Base-by-base conservation (phyloP, 2,888 invertebrate species). In the Stictocephala bisonia region DNA sequence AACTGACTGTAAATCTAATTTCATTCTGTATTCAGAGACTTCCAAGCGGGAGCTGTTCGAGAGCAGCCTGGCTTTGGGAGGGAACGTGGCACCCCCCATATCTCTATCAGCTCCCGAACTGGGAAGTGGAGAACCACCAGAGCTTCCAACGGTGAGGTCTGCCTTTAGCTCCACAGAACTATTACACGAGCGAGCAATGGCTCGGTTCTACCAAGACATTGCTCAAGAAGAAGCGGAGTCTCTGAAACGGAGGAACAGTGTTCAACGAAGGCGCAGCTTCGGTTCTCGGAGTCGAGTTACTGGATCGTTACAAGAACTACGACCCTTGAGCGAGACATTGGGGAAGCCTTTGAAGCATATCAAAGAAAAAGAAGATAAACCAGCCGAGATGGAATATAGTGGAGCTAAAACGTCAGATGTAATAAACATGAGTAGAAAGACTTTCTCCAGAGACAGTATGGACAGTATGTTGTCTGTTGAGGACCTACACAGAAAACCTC, bases 131-230 rank as follows among this genome's bases (percentile, higher is more conserved):
- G 88, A 90, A 79, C 86, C 89, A 53, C 85, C 86, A 44, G 78
- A 84, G 24, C 85, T 88, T 56, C 85, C 86, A 68, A 84, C 85
- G 1, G 84, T 94, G 35, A 88, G 92, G 27, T 88, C 90, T 78
- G 91, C 93, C 0, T 91, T 92, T 26, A 94, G 94, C 81, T 94
- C 94, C 1, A 91, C 93, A 0, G 94, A 94, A 82, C 86, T 95
- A 3, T 86, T 95, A 0, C 93, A 93, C 82, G 94, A 94, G 82
- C 88, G 90, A 51, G 92, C 93, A 11, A 93, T 94, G 91, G 91
- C 91, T 7, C 86, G 94, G 41, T 91, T 94, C 82, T 93, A 93
- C 82, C 89, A 91, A 82, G 93, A 92, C 9, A 90, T 91, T 2
- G 91, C 90, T 71, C 87, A 91, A 78, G 91, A 93, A 82, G 91